These are phyloP conservation scores for Steinernema khuongi DNA, from an alignment of 1,140 invertebrate species.

Conservation along the genomic window DNA sequence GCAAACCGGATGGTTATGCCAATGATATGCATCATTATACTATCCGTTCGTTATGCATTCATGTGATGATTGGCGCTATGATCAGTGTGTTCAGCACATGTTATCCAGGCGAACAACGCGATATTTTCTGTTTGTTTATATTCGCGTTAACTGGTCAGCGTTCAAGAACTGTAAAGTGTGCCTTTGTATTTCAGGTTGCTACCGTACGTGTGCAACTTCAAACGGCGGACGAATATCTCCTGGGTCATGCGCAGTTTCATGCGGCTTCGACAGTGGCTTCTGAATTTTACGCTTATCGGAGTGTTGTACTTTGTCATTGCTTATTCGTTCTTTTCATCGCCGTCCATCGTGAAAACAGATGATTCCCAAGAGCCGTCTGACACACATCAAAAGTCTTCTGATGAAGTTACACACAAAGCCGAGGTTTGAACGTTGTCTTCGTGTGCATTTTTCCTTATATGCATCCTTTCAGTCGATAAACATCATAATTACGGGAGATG, in stretches of 20 bases:
- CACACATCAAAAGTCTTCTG: too few relatives aligned
- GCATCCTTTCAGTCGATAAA: not conserved
- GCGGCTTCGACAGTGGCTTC: not conserved
- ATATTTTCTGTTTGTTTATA: too few relatives aligned
- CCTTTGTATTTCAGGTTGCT: not conserved
- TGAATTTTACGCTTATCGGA: not conserved
- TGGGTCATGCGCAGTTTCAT: not conserved
- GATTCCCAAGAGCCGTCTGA: too few relatives aligned
- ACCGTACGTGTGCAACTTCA: not conserved
- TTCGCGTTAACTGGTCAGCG: too few relatives aligned
- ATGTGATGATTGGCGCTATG: too few relatives aligned
- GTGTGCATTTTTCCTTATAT: not conserved
- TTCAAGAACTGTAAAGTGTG: too few relatives aligned
- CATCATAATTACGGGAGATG: not conserved
- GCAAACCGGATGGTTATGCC: too few relatives aligned
- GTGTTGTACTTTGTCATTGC: not conserved
- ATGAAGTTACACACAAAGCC: not conserved
- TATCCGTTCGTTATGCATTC: too few relatives aligned
- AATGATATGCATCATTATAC: too few relatives aligned
- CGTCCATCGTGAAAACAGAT: too few relatives aligned
- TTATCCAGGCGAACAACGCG: too few relatives aligned
- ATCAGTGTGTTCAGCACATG: too few relatives aligned
- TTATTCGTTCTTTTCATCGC: not conserved
- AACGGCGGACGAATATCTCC: not conserved
- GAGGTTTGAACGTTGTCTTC: not conserved